Percentiles rank a stretch among this genome's conserved stretches.
phyloP scores from a whole-genome alignment of 2,888 invertebrate genomes.

The Iphiclides podalirius region DNA sequence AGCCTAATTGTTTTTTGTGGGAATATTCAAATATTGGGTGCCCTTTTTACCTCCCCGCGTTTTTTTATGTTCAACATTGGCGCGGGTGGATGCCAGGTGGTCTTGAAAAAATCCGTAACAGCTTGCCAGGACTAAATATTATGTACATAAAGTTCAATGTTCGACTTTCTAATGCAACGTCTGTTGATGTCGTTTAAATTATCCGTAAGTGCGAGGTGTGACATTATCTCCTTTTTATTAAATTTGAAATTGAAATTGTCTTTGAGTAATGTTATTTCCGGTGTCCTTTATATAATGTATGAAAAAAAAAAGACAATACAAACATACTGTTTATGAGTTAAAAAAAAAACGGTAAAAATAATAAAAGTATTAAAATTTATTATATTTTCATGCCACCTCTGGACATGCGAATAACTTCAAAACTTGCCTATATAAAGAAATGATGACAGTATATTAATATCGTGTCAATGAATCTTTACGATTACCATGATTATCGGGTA shows the following conservation, averaged over 20 bases:
- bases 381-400: no score
- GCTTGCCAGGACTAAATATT: slow-evolving; percentile 47
- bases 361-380: no score
- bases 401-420: no score
- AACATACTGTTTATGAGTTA: not conserved
- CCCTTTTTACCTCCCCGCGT: slow-evolving; percentile 48
- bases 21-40: slow-evolving; percentile 78
- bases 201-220: not conserved
- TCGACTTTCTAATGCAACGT: slow-evolving; percentile 5
- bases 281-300: not conserved
- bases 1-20: slow-evolving; percentile 78
- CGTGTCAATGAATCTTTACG: no score
- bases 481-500: no score
- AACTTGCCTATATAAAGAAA: no score
- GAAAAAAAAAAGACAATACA: no score
- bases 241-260: not conserved
- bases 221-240: not conserved
- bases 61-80: slow-evolving; percentile 61
- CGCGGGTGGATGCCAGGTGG: slow-evolving; percentile 77
- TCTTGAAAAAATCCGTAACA: slow-evolving; percentile 65
- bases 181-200: slow-evolving; percentile 2
- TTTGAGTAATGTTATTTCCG: not conserved
- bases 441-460: no score
- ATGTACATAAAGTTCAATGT: slow-evolving; percentile 17
- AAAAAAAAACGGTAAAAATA: not conserved